These are phyloP conservation scores for Bellardia pandia DNA, from an alignment of 2,888 invertebrate genomes.

Conservation along the genomic window DNA sequence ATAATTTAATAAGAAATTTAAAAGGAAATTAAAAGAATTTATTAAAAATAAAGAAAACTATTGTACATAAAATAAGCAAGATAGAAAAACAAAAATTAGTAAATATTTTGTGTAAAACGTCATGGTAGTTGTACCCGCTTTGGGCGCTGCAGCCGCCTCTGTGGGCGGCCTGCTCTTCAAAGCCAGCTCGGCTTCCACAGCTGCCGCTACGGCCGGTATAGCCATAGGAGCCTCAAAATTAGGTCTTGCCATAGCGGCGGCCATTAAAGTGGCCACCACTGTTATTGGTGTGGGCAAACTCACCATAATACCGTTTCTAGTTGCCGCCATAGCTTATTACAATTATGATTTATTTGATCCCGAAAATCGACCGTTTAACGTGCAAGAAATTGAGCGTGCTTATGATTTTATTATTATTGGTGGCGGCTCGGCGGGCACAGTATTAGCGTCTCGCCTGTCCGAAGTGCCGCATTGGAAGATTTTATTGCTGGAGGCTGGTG, in stretches of 20 bases:
- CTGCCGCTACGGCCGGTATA: constrained; percentile 79
- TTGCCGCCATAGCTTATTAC: constrained; percentile 91
- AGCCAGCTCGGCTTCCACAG: constrained; percentile 82
- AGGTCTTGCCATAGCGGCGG: constrained; percentile 85
- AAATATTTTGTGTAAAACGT: not conserved
- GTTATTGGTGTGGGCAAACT: constrained; percentile 90
- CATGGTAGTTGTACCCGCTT: constrained; percentile 80
- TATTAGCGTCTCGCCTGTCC: constrained; percentile 91
- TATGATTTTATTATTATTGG: constrained; percentile 94
- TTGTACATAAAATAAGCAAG: no score
- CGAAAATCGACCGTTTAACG: constrained; percentile 91
- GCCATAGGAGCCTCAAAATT: constrained; percentile 84
- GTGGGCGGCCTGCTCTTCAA: constrained; percentile 81
- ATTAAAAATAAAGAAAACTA: not conserved
- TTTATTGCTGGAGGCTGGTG: constrained; percentile 92
- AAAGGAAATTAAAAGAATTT: constrained; percentile 3
- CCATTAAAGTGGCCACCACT: constrained; percentile 89
- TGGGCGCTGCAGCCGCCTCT: constrained; percentile 81
- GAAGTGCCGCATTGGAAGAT: constrained; percentile 92
- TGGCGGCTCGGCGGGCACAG: constrained; percentile 93
- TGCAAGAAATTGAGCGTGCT: constrained; percentile 87
- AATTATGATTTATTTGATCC: constrained; percentile 94
- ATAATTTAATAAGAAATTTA: constrained; percentile 33
- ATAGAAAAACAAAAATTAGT: constrained; percentile 6
- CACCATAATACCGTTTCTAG: constrained; percentile 89